phyloP scores from a whole-genome alignment of 2,888 invertebrate genomes.

The Tachina fera region DNA sequence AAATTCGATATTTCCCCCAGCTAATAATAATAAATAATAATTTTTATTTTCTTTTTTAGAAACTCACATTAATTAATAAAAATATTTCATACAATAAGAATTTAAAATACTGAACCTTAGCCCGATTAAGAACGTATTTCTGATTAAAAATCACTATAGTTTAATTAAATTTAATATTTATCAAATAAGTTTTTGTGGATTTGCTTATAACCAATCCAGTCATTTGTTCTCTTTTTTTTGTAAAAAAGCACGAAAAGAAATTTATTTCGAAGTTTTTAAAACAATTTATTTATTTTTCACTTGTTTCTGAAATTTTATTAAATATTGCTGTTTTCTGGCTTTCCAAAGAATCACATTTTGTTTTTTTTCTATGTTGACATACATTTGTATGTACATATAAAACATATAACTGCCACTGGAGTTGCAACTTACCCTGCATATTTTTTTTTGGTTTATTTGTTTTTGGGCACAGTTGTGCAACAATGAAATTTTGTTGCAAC shows the following conservation, averaged over 20 bases:
- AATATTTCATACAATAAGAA: too few species aligned
- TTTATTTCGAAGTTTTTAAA: conserved; percentile 20
- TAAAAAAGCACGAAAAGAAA: neutral
- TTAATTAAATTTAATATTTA: too few species aligned
- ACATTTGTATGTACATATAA: neutral
- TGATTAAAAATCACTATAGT: too few species aligned
- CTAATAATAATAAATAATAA: too few species aligned
- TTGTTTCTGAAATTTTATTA: conserved; percentile 11
- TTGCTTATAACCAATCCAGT: neutral
- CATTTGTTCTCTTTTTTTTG: neutral
- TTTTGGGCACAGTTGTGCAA: conserved; percentile 50
- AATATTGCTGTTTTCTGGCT: conserved; percentile 49
- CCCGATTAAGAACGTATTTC: too few species aligned
- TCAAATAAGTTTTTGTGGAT: too few species aligned
- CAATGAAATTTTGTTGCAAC: conserved; percentile 53
- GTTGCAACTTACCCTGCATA: neutral
- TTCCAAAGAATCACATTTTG: conserved; percentile 19
- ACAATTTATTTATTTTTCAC: conserved; percentile 30
- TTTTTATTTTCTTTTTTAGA: too few species aligned
- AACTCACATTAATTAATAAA: too few species aligned
- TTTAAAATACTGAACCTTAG: too few species aligned
- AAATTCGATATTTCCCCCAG: too few species aligned
- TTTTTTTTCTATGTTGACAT: conserved; percentile 27
- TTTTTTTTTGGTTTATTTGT: neutral
- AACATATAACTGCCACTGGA: neutral